These are phyloP conservation scores for Rhagonycha fulva DNA, from an alignment of 2,888 invertebrate species.

Conservation along the genomic window DNA sequence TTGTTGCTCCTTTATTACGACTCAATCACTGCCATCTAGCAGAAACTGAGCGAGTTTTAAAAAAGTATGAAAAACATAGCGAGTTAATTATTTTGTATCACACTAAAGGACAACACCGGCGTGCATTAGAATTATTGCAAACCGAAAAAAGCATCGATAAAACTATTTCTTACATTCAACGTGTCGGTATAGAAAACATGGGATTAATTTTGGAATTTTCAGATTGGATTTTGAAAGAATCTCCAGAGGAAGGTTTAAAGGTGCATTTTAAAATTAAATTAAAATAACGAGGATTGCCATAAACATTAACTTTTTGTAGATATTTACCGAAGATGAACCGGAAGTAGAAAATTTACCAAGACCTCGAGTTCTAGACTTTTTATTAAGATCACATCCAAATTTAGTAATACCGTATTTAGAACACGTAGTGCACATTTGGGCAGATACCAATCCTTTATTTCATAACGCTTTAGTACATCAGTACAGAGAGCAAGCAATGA, in stretches of 20 bases:
- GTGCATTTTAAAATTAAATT: constrained; percentile 31
- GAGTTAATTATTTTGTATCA: constrained; percentile 96
- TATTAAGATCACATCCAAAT: constrained; percentile 78
- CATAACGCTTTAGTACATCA: constrained; percentile 91
- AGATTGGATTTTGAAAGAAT: constrained; percentile 85
- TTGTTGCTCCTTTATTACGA: constrained; percentile 88
- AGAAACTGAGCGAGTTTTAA: constrained; percentile 89
- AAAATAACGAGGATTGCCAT: constrained; percentile 55
- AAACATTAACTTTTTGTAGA: constrained; percentile 49
- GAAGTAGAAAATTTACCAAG: constrained; percentile 91
- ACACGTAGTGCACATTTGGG: constrained; percentile 90
- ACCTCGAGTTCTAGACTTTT: constrained; percentile 84
- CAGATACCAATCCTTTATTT: constrained; percentile 80
- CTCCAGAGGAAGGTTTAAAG: constrained; percentile 86
- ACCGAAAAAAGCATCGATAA: constrained; percentile 79
- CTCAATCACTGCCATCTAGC: constrained; percentile 91
- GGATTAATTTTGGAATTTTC: constrained; percentile 93
- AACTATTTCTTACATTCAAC: constrained; percentile 90
- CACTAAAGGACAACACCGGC: constrained; percentile 88
- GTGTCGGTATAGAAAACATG: constrained; percentile 67
- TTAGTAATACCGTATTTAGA: constrained; percentile 93
- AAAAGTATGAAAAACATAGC: constrained; percentile 84
- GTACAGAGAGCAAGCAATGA: constrained; percentile 74
- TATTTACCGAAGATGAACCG: constrained; percentile 84
- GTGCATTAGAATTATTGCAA: constrained; percentile 86